Evolutionary conservation across 2,888 invertebrate genomes (phyloP).

Genomic region (Smittia aterrima): DNA sequence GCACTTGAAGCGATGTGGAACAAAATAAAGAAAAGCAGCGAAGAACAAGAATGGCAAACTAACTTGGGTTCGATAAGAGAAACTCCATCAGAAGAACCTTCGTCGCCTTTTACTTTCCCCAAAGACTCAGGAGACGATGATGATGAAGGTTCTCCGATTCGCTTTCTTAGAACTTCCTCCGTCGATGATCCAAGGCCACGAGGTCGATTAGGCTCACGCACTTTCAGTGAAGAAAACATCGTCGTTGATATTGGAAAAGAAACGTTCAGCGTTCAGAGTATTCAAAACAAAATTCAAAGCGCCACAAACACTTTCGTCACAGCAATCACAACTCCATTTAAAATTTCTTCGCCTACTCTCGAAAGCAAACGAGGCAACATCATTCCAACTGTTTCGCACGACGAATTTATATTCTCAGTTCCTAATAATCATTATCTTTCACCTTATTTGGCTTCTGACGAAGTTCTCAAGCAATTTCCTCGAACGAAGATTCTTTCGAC

Average conservation of each 20-base stretch:
- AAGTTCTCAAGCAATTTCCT: conserved; percentile 73
- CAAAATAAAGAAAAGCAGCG: conserved; percentile 16
- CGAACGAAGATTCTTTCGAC: conserved; percentile 81
- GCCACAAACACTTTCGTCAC: background rate
- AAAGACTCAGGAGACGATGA: conserved; percentile 1
- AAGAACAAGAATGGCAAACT: conserved; percentile 20
- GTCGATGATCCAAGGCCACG: background rate
- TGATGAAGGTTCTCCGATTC: conserved; percentile 4
- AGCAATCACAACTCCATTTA: background rate
- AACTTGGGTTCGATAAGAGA: conserved; percentile 33
- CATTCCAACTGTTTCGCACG: conserved; percentile 60
- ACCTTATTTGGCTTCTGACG: conserved; percentile 82
- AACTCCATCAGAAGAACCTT: conserved; percentile 17
- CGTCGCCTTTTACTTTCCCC: background rate
- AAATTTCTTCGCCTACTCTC: background rate
- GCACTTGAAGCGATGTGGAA: conserved; percentile 20
- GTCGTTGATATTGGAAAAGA: conserved; percentile 51
- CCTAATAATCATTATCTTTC: conserved; percentile 83
- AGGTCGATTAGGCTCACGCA: conserved; percentile 37
- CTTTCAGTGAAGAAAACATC: conserved; percentile 50
- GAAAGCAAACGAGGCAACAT: background rate
- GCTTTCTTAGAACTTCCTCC: background rate
- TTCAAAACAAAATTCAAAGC: conserved; percentile 49
- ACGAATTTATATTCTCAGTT: conserved; percentile 71
- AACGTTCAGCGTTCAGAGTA: conserved; percentile 49